These are phyloP conservation scores for Columba livia DNA, from an alignment of 2,113 vertebrate genomes.

Conservation along the genomic window DNA sequence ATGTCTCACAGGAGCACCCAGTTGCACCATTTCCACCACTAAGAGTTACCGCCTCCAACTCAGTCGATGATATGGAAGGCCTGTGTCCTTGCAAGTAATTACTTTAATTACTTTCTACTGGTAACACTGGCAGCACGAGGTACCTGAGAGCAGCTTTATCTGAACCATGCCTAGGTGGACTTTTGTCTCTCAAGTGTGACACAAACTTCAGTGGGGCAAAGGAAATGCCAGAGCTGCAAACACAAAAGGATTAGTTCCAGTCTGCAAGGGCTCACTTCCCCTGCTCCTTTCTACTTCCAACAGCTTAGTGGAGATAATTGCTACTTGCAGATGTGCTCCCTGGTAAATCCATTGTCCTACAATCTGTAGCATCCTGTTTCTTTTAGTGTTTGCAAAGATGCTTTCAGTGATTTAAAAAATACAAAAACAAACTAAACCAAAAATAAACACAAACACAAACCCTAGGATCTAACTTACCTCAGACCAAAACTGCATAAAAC, in stretches of 20 bases:
- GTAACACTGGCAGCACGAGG: not conserved
- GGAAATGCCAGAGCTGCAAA: not conserved
- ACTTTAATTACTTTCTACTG: conserved; percentile 9
- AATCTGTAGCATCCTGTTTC: not conserved
- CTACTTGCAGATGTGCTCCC: not conserved
- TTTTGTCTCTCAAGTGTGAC: not conserved
- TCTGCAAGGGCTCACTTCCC: not conserved
- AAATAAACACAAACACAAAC: too few species aligned
- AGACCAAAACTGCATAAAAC: not conserved
- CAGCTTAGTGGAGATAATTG: conserved; percentile 13
- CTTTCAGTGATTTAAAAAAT: not conserved
- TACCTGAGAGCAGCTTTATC: not conserved
- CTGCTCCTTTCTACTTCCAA: not conserved
- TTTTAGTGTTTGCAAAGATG: not conserved
- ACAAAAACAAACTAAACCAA: too few species aligned
- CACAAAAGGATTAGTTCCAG: not conserved
- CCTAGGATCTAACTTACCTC: not conserved
- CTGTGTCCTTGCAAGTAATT: not conserved
- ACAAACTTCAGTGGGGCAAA: not conserved
- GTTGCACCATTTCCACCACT: not conserved
- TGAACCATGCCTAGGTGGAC: not conserved
- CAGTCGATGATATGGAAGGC: not conserved
- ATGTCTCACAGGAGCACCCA: not conserved
- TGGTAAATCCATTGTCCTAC: not conserved
- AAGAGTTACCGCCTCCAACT: not conserved